These are phyloP conservation scores for Iguana delicatissima DNA, from an alignment of 2,797 vertebrate genomes.

Conservation along the genomic window DNA sequence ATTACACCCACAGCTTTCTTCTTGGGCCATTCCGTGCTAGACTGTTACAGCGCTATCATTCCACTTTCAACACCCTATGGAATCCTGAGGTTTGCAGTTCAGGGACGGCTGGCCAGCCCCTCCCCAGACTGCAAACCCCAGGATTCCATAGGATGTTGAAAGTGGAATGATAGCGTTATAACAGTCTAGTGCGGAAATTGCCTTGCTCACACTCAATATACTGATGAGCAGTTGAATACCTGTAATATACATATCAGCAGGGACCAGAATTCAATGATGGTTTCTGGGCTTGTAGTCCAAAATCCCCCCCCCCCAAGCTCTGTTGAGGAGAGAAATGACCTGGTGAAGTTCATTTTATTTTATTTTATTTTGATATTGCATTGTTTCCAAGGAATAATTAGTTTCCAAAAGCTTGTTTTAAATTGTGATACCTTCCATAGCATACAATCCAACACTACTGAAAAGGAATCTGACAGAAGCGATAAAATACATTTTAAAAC, in stretches of 20 bases:
- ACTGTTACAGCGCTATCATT: too few relatives aligned
- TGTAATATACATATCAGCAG: constrained; percentile 6
- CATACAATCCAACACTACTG: constrained; percentile 21
- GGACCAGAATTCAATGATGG: too few relatives aligned
- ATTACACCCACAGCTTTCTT: background rate
- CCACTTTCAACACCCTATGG: too few relatives aligned
- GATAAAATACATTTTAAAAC: constrained; percentile 36
- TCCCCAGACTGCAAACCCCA: too few relatives aligned
- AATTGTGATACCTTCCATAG: constrained; percentile 33
- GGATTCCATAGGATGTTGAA: too few relatives aligned
- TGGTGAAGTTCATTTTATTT: background rate
- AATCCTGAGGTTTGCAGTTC: too few relatives aligned
- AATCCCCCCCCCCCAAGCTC: too few relatives aligned
- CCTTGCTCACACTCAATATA: background rate
- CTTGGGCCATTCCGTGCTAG: too few relatives aligned
- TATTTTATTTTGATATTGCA: background rate
- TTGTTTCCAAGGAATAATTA: constrained; percentile 15
- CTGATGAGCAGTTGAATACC: background rate
- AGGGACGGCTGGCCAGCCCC: too few relatives aligned
- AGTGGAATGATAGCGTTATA: too few relatives aligned
- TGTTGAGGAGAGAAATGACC: background rate
- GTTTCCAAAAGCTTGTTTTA: constrained; percentile 38
- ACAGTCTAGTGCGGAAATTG: too few relatives aligned
- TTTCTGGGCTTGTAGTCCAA: too few relatives aligned
- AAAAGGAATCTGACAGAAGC: constrained; percentile 52